A percentile compares a stretch with the other conserved stretches of the same genome.
Evolutionary conservation across 1,140 invertebrate genomes (phyloP).

Genomic region (Psilanteris sp.): DNA sequence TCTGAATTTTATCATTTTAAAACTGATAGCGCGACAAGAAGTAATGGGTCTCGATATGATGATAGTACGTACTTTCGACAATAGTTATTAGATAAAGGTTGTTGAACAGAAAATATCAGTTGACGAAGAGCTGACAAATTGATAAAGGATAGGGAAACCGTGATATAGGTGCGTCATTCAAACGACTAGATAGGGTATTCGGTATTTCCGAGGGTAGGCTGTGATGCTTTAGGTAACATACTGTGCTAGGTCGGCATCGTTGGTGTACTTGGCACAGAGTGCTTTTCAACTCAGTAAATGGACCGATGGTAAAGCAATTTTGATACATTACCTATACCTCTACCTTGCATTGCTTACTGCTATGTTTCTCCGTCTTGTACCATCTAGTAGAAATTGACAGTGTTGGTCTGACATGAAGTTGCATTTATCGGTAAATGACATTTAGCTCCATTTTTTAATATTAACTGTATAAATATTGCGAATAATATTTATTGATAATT

Average conservation of each 20-base stretch:
- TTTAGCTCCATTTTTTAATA: conserved; percentile 15
- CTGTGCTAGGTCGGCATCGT: conserved; percentile 67
- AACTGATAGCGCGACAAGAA: conserved; percentile 16
- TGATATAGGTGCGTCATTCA: conserved; percentile 66
- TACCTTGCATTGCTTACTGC: conserved; percentile 16
- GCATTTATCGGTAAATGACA: conserved; percentile 43
- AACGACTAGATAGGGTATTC: conserved; percentile 64
- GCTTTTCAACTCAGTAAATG: conserved; percentile 79
- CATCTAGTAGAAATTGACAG: conserved; percentile 45
- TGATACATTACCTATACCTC: conserved; percentile 78
- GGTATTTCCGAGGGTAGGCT: conserved; percentile 67
- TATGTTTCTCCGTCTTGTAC: conserved; percentile 58
- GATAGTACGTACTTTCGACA: conserved; percentile 43
- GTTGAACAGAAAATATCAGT: conserved; percentile 53
- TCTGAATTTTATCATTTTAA: conserved; percentile 11
- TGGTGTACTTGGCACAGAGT: conserved; percentile 78
- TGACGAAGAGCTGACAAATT: conserved; percentile 67
- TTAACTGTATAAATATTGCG: conserved; percentile 2
- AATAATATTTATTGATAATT: conserved; percentile 2
- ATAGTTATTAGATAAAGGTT: conserved; percentile 46
- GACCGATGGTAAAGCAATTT: conserved; percentile 79
- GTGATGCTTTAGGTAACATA: conserved; percentile 67
- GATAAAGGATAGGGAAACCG: conserved; percentile 72
- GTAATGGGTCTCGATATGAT: conserved; percentile 31
- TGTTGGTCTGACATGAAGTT: conserved; percentile 22